Evolutionary conservation across 2,888 invertebrate genomes (phyloP), one percentile per base, ranked within the genome.

Genomic region (Drosophila austrosaltans): DNA sequence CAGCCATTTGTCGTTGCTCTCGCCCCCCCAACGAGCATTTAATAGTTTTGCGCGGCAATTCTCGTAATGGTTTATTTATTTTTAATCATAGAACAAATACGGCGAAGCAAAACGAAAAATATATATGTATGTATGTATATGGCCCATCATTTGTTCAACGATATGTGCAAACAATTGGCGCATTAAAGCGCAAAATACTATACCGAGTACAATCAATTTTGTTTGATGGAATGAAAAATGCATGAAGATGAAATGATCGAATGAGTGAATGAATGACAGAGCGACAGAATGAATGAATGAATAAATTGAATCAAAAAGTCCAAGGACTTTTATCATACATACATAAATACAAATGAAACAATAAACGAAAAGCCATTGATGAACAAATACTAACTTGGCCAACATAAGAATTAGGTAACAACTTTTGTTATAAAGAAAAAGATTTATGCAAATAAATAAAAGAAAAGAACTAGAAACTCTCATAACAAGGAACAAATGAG

Each of bases 61-160:
- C 66, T 67, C 67, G 82, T 80, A 80, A 87, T 83, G 86, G 78
- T 82, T 85, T 83, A 87, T 83, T 83, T 87, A 83, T 87, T 87
- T 83, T 83, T 83, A 87, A 83, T 83, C 88, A 87, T 82, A 82
- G 88, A 87, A 83, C 86, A 83, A 87, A 83, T 83, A 85, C 82
- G 85, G 3, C 48, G 65, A 57, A 62, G 12, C 22, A 16, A 53
- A 22, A 66, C 73, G 65, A 53, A 74, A 81, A 84, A 84, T 82
- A 87, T 87, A 73, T 16, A 16, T 16, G 16, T 16, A 16, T 16
- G 16, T 16, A 16, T 16, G 16, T 16, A 16, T 16, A 16, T 16
- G 16, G 80, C 72, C 78, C 82, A 74, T 85, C 81, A 82, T 79
- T 87, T 87, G 85, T 75, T 82, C 82, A 71, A 58, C 74, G 70